Percentiles rank a stretch among this genome's conserved stretches.
Evolutionary conservation across 1,140 invertebrate species (phyloP).

Genomic region (Drosophila oshimai): DNA sequence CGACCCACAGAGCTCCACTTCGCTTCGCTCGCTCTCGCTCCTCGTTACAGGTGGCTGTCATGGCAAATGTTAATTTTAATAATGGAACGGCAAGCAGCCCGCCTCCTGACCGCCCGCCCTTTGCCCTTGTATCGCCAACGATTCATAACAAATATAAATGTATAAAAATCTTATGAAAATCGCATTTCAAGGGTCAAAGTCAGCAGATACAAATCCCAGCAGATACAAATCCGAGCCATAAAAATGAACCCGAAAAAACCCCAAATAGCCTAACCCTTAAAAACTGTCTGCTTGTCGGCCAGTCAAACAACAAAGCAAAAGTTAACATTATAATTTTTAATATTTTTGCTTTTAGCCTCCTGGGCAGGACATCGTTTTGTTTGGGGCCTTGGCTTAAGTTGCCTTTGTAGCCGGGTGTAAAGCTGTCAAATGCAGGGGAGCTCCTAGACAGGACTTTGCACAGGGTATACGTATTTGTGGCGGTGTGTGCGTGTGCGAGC

Average conservation of each 20-base stretch:
- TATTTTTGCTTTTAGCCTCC: slow-evolving; percentile 71
- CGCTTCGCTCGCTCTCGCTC: not conserved
- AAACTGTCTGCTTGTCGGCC: slow-evolving; percentile 14
- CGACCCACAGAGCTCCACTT: slow-evolving; percentile 35
- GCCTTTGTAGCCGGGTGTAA: slow-evolving; percentile 63
- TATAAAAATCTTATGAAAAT: slow-evolving; percentile 72
- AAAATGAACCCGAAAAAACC: slow-evolving; percentile 41
- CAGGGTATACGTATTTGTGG: slow-evolving; percentile 48
- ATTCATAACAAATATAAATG: slow-evolving; percentile 71
- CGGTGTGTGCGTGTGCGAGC: slow-evolving; percentile 6
- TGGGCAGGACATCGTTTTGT: slow-evolving; percentile 28
- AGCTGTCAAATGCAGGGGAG: slow-evolving; percentile 73
- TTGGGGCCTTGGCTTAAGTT: slow-evolving; percentile 1
- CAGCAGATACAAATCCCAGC: slow-evolving; percentile 65
- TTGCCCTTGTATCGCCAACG: slow-evolving; percentile 24
- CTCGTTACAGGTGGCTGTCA: slow-evolving; percentile 57
- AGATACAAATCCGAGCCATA: slow-evolving; percentile 39
- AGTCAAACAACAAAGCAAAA: slow-evolving; percentile 75
- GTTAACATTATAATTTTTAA: slow-evolving; percentile 81
- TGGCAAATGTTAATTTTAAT: slow-evolving; percentile 79
- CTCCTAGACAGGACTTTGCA: slow-evolving; percentile 51
- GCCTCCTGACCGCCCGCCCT: not conserved
- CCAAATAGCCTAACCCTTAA: slow-evolving; percentile 60
- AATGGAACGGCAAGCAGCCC: slow-evolving; percentile 34
- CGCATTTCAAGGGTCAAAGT: slow-evolving; percentile 75